Conservation (phyloP, 2,888 invertebrate species). For the Pristionchus entomophagus region DNA sequence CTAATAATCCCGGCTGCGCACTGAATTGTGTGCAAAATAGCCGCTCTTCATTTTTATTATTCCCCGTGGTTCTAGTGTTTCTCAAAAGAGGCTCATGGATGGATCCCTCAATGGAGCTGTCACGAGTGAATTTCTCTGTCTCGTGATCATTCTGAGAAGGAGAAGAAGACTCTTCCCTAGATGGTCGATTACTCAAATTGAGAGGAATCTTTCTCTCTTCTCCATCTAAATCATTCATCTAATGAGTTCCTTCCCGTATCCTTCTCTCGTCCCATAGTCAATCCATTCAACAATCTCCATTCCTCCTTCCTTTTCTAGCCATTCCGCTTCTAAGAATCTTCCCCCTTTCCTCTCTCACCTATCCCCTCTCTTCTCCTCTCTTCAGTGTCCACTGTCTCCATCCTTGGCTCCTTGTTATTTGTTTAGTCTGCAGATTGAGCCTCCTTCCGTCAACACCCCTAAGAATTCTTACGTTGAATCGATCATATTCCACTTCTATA, state of each 20-base stretch:
- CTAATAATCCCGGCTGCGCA: not conserved
- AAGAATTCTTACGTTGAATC: not conserved
- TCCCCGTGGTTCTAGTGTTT: not conserved
- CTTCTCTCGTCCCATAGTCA: not conserved
- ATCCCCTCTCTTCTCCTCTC: not conserved
- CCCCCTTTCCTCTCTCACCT: not conserved
- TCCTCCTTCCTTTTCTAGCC: not conserved
- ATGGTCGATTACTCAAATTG: not conserved
- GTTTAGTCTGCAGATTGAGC: not conserved
- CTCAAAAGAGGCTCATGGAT: not conserved
- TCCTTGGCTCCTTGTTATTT: slow-evolving; percentile 2
- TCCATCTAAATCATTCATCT: not conserved
- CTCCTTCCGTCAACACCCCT: not conserved
- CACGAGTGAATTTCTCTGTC: not conserved
- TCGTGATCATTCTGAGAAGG: not conserved
- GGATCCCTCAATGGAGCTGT: not conserved
- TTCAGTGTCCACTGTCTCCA: not conserved
- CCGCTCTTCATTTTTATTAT: not conserved
- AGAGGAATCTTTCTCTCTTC: not conserved
- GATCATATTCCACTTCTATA: not conserved
- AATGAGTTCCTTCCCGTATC: slow-evolving; percentile 20
- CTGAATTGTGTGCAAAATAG: not conserved
- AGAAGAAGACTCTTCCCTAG: not conserved
- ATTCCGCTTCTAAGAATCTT: not conserved
- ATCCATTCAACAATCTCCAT: not conserved